A percentile compares a stretch with the other conserved stretches of the same genome.
Conservation (phyloP, 2,113 vertebrate genomes). For the Brachyhypopomus occidentalis region DNA sequence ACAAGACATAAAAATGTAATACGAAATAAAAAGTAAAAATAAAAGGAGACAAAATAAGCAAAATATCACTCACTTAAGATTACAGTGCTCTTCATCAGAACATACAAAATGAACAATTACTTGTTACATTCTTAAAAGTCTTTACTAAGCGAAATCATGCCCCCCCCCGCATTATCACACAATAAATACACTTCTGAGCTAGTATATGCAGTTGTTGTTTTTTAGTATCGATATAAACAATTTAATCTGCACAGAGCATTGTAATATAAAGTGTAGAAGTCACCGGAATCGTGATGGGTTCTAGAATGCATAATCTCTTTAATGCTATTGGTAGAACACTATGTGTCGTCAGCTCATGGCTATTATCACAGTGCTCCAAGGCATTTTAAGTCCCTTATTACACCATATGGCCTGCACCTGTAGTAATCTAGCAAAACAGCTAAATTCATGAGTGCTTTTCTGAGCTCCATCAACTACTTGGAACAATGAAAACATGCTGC, state of each 20-base stretch:
- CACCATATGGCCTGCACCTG: conserved; percentile 32
- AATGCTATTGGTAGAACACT: conserved; percentile 36
- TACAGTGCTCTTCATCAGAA: conserved; percentile 40
- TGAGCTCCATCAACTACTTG: conserved; percentile 20
- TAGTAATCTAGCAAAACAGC: conserved; percentile 37
- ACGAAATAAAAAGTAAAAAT: neutral
- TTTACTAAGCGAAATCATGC: conserved; percentile 35
- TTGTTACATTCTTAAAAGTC: conserved; percentile 31
- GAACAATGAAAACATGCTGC: conserved; percentile 46
- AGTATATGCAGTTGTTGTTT: conserved; percentile 33
- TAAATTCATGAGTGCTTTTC: conserved; percentile 23
- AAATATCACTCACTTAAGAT: conserved; percentile 29
- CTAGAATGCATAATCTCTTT: conserved; percentile 41
- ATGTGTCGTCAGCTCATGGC: conserved; percentile 47
- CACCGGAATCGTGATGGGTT: conserved; percentile 26
- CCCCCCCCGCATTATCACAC: conserved; percentile 7
- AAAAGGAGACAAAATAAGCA: conserved; percentile 15
- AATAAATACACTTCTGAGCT: conserved; percentile 36
- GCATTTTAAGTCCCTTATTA: conserved; percentile 33
- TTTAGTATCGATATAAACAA: conserved; percentile 25
- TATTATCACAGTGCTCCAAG: conserved; percentile 54
- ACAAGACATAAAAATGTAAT: conserved; percentile 9
- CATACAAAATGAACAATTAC: conserved; percentile 26
- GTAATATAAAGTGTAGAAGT: conserved; percentile 21
- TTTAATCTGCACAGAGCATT: conserved; percentile 21